These are phyloP conservation scores for Crypturellus tataupa DNA, from an alignment of 2,797 vertebrate species.

Conservation along the genomic window DNA sequence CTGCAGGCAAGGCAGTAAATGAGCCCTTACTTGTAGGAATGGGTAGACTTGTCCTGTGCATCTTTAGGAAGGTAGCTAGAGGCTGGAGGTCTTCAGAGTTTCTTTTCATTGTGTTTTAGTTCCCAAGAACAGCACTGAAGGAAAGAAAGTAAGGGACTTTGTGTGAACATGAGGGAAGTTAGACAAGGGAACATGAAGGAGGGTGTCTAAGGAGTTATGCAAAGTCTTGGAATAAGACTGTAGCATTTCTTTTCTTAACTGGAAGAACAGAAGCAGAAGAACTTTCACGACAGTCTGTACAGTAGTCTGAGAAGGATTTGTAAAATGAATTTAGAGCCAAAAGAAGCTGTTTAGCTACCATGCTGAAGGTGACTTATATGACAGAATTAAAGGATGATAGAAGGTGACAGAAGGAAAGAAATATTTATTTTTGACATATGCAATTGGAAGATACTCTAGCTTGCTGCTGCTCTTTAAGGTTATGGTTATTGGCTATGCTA, in stretches of 20 bases:
- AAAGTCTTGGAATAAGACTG: neutral
- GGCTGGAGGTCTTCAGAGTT: neutral
- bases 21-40: no score
- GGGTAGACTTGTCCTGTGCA: no score
- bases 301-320: neutral
- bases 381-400: neutral
- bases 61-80: no score
- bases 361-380: neutral
- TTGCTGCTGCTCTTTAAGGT: no score
- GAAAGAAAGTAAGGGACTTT: neutral
- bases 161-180: neutral
- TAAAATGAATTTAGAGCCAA: neutral
- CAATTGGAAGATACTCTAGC: neutral
- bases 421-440: no score
- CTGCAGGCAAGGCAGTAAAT: no score
- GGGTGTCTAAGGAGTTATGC: neutral
- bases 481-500: neutral
- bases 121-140: neutral
- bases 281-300: neutral
- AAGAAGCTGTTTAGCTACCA: neutral
- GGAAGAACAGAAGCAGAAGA: neutral
- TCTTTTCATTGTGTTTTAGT: neutral
- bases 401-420: neutral
- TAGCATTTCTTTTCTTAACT: neutral
- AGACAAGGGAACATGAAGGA: neutral